phyloP scores from a whole-genome alignment of 2,888 invertebrate species.

The Cataglyphis altisquamis region DNA sequence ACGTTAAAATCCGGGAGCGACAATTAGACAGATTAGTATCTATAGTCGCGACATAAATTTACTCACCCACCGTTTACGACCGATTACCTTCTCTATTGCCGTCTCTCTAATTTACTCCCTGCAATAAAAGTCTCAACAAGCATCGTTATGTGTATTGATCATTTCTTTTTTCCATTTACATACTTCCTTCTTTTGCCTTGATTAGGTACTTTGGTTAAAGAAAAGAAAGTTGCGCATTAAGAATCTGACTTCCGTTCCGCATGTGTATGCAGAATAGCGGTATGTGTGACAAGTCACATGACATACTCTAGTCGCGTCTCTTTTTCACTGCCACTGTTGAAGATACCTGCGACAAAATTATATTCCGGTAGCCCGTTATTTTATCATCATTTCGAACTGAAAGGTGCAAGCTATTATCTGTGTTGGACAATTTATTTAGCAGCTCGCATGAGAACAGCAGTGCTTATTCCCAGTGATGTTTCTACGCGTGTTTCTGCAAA shows the following conservation, averaged over 20 bases:
- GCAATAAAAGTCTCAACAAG: slow-evolving; percentile 6
- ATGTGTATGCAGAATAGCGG: neutral
- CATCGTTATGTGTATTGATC: neutral
- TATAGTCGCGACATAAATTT: slow-evolving; percentile 21
- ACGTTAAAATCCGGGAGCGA: neutral
- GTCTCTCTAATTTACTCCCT: slow-evolving; percentile 26
- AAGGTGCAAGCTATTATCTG: neutral
- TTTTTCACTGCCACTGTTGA: neutral
- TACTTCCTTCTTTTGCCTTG: neutral
- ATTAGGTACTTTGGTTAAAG: neutral
- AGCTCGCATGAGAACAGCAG: neutral
- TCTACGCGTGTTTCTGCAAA: neutral
- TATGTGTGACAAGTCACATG: neutral
- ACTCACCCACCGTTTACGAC: slow-evolving; percentile 2
- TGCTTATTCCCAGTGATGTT: neutral
- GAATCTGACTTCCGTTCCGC: neutral
- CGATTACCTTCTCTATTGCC: neutral
- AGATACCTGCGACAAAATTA: neutral
- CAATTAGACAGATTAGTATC: slow-evolving; percentile 26
- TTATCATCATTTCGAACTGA: neutral
- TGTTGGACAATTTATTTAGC: neutral
- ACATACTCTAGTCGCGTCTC: neutral
- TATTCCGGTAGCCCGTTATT: neutral
- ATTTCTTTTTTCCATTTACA: slow-evolving; percentile 6
- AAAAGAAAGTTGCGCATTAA: neutral